Evolutionary conservation across 2,113 vertebrate genomes (phyloP), one percentile per base, ranked within the genome.

Genomic region (Haemorhous mexicanus): DNA sequence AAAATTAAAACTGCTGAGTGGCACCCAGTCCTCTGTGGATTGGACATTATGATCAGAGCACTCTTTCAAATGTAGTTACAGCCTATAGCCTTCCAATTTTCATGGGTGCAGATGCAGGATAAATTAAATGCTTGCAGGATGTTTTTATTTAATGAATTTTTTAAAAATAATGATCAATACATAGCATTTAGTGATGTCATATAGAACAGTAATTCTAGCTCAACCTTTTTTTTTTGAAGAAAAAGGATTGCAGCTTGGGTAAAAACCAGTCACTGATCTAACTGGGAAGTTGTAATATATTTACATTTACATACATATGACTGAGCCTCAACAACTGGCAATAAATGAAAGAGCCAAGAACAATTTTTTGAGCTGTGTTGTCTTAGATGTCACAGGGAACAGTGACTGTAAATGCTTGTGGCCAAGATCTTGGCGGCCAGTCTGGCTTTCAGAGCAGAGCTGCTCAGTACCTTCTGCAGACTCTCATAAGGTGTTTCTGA

Each of bases 321-420:
- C 53, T 27, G 8, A 52, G 26, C 26, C 69, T 73, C 59, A 83
- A 26, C 62, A 79, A 68, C 0, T 56, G 18, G 64, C 35, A 68
- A 61, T 16, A 55, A 13, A 56, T 33, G n/a, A 61, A 91, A 85
- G 21, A 84, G 28, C 14, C 55, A 74, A 55, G n/a, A 68, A 81
- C 7, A 91, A 56, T 5, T 19, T 66, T 58, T 10, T 27, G 10
- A 86, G 46, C 67, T 62, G 33, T 3, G 3, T 1, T 79, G 33
- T 16, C 53, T 53, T 9, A 43, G 55, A 55, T 59, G 58, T 86
- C 21, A 3, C 41, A 74, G 46, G 8, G 21, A 16, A 58, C 14
- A 74, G 58, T 21, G 59, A 73, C 33, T 53, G 3, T 3, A 66
- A 46, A n/a, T 4, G 35, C 21, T 22, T 47, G 16, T 0, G 0